Base-by-base conservation (phyloP, 2,113 vertebrate genomes). In the Trichechus manatus region DNA sequence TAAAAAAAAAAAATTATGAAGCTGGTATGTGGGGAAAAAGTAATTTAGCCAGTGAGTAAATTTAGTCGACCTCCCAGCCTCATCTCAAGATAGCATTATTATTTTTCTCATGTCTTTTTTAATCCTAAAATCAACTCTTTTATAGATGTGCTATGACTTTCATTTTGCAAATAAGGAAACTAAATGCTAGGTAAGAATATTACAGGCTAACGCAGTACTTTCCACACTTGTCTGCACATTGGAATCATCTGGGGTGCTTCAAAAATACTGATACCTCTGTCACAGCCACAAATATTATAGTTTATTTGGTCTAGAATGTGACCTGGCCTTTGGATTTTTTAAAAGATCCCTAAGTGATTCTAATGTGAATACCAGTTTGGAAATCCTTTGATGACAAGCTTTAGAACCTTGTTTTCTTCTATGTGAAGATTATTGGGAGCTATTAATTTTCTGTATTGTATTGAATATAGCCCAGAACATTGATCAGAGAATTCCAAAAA, bases 401-500 rank as follows among this genome's bases (percentile, higher is more conserved):
- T 77, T 36, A 87, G 20, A 89, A 79, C 9, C 33, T 72, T 22
- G 5, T 15, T 72, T 6, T 91, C 10, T 47, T 91, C 85, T 19
- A 80, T 91, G 29, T 63, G 13, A 3, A 9, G 14, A 25, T 86
- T 78, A 44, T 91, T 86, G 5, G 7, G 93, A 68, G 27, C 87
- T 59, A 92, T 6, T 64, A 42, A 82, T 56, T 27, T 47, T 96
- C 20, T 87, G 1, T 20, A 78, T 72, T 90, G 31, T 29, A 86
- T n/a, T 94, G 66, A 94, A 56, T 56, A 70, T 77, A 94, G 11
- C 6, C 22, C 84, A 11, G 8, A 5, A 3, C 39, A 74, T 63
- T 91, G 91, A 79, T 78, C 23, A 75, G 25, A 87, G 44, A 33
- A 81, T 61, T 83, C 36, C 92, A 84, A 88, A 91, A 87, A 66